A percentile compares a stretch with the other conserved stretches of the same genome.
These are phyloP conservation scores for Drosophila baimaii DNA, from an alignment of 1,140 invertebrate genomes.

Conservation along the genomic window DNA sequence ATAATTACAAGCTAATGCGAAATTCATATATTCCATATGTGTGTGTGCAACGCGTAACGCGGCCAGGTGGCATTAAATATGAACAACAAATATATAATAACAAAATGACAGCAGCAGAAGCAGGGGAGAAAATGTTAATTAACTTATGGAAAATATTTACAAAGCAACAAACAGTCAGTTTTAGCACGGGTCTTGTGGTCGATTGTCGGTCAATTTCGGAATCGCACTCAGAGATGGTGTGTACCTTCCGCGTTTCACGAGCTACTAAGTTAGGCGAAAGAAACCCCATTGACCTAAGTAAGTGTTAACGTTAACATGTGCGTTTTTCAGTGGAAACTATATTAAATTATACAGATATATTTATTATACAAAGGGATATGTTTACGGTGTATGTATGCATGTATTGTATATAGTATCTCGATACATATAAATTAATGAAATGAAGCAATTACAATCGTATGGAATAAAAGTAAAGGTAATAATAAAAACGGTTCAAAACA, in stretches of 20 bases:
- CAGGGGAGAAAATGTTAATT: constrained; percentile 30
- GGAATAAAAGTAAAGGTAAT: constrained; percentile 59
- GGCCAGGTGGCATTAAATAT: constrained; percentile 42
- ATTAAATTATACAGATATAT: constrained; percentile 58
- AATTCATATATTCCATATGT: constrained; percentile 45
- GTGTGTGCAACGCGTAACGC: constrained; percentile 28
- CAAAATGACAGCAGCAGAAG: constrained; percentile 8
- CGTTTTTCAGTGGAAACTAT: constrained; percentile 64
- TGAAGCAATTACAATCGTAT: constrained; percentile 83
- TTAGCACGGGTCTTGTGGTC: constrained; percentile 27
- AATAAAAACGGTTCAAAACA: constrained; percentile 74
- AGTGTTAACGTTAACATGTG: constrained; percentile 66
- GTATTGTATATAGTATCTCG: constrained; percentile 63
- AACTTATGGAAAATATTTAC: constrained; percentile 46
- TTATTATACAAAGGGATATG: constrained; percentile 57
- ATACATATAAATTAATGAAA: constrained; percentile 79
- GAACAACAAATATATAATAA: constrained; percentile 25
- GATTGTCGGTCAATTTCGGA: constrained; percentile 72
- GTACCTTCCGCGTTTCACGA: constrained; percentile 46
- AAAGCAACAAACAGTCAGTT: constrained; percentile 11
- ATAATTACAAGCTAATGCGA: constrained; percentile 33
- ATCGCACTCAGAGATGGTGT: constrained; percentile 37
- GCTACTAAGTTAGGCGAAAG: background rate
- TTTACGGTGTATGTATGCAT: constrained; percentile 68
- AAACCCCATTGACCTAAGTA: constrained; percentile 49